These are phyloP conservation scores for Tipula vernalis DNA, from an alignment of 2,888 invertebrate species.

Conservation along the genomic window DNA sequence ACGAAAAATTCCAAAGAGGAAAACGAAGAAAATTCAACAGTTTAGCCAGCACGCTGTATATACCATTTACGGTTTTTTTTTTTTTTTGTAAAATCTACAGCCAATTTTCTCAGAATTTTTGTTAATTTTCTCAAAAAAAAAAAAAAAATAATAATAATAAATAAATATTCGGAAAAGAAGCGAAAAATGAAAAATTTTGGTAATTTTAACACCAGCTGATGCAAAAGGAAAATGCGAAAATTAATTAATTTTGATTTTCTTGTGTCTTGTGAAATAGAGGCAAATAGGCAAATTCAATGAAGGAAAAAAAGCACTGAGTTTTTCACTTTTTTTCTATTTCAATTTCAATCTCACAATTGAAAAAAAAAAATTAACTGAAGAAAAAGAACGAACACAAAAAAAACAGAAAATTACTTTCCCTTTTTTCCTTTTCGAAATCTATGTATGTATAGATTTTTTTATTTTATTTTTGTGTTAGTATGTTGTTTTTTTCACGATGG, in stretches of 20 bases:
- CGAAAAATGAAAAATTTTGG: background rate
- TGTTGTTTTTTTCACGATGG: background rate
- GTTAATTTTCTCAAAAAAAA: background rate
- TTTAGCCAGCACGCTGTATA: background rate
- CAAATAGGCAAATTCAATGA: background rate
- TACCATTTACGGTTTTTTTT: background rate
- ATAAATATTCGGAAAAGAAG: too few relatives aligned
- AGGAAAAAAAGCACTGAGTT: background rate
- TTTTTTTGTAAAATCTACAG: background rate
- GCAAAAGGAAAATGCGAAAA: background rate
- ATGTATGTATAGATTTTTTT: background rate
- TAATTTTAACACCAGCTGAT: constrained; percentile 4
- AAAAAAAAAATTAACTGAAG: background rate
- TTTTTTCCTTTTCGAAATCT: background rate
- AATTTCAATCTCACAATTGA: background rate
- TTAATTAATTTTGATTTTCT: constrained; percentile 4
- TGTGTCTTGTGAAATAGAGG: background rate
- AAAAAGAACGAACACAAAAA: background rate
- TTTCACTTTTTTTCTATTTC: background rate
- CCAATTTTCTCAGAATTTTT: background rate
- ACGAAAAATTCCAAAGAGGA: background rate
- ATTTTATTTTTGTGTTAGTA: background rate
- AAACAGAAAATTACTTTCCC: background rate
- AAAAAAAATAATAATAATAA: background rate
- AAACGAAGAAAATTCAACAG: constrained; percentile 4